Evolutionary conservation across 2,888 invertebrate species (phyloP), one percentile per base, ranked within the genome.

Genomic region (Cheilosia vulpina): DNA sequence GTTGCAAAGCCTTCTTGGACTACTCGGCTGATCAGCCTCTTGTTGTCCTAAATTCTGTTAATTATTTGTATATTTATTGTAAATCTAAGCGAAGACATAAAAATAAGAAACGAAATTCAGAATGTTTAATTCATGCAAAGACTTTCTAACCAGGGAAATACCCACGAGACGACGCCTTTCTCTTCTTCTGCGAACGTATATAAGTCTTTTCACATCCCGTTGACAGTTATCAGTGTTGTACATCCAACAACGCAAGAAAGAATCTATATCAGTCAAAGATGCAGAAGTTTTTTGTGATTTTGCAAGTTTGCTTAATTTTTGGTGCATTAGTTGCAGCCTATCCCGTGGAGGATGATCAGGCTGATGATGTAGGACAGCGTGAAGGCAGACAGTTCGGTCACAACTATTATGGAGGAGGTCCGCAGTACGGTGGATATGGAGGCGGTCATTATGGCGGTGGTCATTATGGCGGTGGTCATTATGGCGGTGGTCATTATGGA

Each of bases 1-100:
- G 87, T 73, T 41, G 55, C 89, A 88, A 0, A 88, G 87, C 2
- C 87, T 78, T 52, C 60, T 76, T 6, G 87, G 31, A 4, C 87
- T 73, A 6, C 47, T 83, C 31, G 83, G 83, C n/a, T 83, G 57
- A 69, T 31, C 3, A 15, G 19, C 17, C 55, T 57, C 55, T 63
- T 34, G 17, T 15, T 47, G 0, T n/a, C 4, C 2, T 52, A 4
- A 19, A 41, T 68, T 75, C 21, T 52, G n/a, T 38, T 65, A 41
- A 53, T 41, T 24, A 24, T 43, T 21, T 69, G 63, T 69, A 24
- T 77, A 82, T 82, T 77, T 82, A 77, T 82, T 76, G n/a, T 83
- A 68, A 45, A 43, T 15, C 50, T 52, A 82, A 60, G 60, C 58
- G 38, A 76, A 76, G 43, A 76, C 43, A 57, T 50, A 72, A 53